Base-by-base conservation (phyloP, 2,113 vertebrate genomes). In the Lepisosteus oculatus region DNA sequence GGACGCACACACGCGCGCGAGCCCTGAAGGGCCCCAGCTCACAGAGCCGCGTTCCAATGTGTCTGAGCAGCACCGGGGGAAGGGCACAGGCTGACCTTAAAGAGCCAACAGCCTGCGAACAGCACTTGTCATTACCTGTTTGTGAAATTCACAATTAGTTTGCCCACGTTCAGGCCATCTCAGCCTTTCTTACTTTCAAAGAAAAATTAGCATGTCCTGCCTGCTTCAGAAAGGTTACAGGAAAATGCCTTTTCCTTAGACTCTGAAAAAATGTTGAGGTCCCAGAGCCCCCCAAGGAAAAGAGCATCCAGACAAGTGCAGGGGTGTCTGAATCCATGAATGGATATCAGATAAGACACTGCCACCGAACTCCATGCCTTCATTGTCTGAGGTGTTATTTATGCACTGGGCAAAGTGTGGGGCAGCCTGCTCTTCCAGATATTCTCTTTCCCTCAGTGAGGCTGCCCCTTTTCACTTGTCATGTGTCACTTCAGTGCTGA, bases 1-100 rank as follows among this genome's bases (percentile, higher is more conserved):
- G 1, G 47, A 9, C 47, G 9, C 5, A 51, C 29, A 9, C 47
- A 3, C 3, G 47, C 29, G 47, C 47, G 47, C 1, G 9, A 9
- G 1, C 29, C 5, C 47, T 1, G 47, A 51, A 3, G 5, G 47
- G 47, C 47, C 47, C 29, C 29, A 2, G 29, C 29, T 29, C 29
- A 29, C 29, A 29, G 29, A 29, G 29, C 29, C 29, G 29, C 29
- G 29, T 29, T 29, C 29, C 29, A 29, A 29, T n/a, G 72, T 3
- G 54, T 11, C 43, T 6, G 43, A 42, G 4, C 51, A 57, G 6
- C 6, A 54, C 65, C 65, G 6, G 3, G 43, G 51, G 66, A 55
- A 43, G 42, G 44, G 57, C 43, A 61, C 47, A 12, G 72, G 15
- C 55, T 75, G 75, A 81, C 77, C 79, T 73, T 78, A 75, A 81